Percentiles rank a stretch among this genome's conserved stretches.
phyloP scores from a whole-genome alignment of 2,797 vertebrate species.

The Pseudochirops corinnae region DNA sequence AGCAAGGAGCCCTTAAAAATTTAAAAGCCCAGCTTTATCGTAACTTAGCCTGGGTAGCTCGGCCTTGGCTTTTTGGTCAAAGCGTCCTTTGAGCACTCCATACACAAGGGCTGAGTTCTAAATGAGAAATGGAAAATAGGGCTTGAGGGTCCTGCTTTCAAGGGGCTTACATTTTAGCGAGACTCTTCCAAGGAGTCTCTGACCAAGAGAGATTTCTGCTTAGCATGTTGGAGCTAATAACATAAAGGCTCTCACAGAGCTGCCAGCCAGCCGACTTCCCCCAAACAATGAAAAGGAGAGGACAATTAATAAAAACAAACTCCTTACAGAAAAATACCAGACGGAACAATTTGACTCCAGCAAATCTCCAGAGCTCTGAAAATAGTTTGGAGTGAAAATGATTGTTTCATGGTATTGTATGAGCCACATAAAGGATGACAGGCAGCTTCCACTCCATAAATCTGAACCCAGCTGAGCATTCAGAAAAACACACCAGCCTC shows the following conservation, averaged over 20 bases:
- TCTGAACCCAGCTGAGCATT: conserved; percentile 59
- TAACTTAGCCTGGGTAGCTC: not conserved
- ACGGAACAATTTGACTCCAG: conserved; percentile 61
- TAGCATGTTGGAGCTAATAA: not conserved
- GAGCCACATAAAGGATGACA: conserved; percentile 57
- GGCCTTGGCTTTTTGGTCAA: not conserved
- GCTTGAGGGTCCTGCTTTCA: not conserved
- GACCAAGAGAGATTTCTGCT: not conserved
- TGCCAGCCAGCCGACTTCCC: not conserved
- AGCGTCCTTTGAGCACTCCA: not conserved
- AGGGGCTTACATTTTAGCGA: not conserved
- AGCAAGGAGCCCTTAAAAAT: conserved; percentile 63
- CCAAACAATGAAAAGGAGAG: not conserved
- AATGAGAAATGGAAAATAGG: not conserved
- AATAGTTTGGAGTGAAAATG: conserved; percentile 66
- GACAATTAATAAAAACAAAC: not conserved
- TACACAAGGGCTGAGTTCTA: not conserved
- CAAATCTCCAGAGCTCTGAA: conserved; percentile 31
- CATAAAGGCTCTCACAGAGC: not conserved
- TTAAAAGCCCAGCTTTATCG: conserved; percentile 41
- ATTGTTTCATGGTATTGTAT: conserved; percentile 25
- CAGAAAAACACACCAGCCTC: conserved; percentile 52
- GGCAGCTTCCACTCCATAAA: conserved; percentile 55
- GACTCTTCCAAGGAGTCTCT: not conserved
- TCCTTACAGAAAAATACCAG: conserved; percentile 20